Base-by-base conservation (phyloP, 2,797 vertebrate genomes). In the Sebastiscus albofasciatus region DNA sequence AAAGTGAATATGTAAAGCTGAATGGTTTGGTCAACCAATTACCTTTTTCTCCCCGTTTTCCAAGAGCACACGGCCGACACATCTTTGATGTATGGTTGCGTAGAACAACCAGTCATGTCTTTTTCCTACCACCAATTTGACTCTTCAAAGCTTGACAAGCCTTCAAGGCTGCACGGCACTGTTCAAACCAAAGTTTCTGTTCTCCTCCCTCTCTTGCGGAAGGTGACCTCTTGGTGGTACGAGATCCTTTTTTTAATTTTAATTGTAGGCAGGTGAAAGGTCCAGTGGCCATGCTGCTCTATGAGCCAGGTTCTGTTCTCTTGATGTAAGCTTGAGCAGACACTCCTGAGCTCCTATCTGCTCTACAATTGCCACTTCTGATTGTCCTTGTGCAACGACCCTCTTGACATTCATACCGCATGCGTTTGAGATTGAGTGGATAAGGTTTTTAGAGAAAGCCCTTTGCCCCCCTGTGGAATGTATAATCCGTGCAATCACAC, bases 251-350 rank as follows among this genome's bases (percentile, higher is more conserved):
- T 76, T 69, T 22, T 46, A 0, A 79, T 75, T 65, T 72, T 52
- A 73, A 46, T 60, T 61, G 54, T 4, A 31, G 24, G 24, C 49
- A 79, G 82, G 76, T 80, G 67, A 81, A 73, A 70, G 62, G 49
- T 72, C 72, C 33, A 62, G 33, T 58, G 67, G n/a, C 56, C 65
- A 29, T 58, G 29, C 64, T 9, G 18, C 33, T 75, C 10, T 8
- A n/a, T 52, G 54, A 49, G 10, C 18, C 31, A 18, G 1, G 5
- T 27, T 54, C 7, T 29, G 27, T 58, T 27, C 55, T 71, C 64
- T 64, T 39, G 4, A 58, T 49, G 20, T 31, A 13, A 34, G 29
- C 56, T 68, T n/a, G 12, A 68, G 12, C n/a, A 65, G 8, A 75
- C 24, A 65, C 58, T 80, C 56, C 39, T 42, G 14, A 13, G 22